phyloP scores from a whole-genome alignment of 2,888 invertebrate species.

The Falcaria lacertinaria region DNA sequence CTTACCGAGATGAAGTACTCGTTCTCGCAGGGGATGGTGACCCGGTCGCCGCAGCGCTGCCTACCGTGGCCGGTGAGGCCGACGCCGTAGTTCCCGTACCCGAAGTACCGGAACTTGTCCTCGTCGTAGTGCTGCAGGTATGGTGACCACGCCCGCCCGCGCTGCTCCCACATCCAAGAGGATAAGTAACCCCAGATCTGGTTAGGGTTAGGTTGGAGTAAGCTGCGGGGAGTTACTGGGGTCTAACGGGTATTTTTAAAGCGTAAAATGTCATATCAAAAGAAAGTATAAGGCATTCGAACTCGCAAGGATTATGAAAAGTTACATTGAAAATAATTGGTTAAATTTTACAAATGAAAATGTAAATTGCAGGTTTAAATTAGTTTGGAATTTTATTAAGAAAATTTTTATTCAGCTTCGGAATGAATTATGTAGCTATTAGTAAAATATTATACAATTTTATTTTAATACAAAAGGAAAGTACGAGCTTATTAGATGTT shows the following conservation, averaged over 20 bases:
- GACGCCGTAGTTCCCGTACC: conserved; percentile 59
- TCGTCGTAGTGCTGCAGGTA: conserved; percentile 58
- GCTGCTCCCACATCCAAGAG: conserved; percentile 68
- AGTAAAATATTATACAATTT: no score
- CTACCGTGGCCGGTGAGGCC: conserved; percentile 51
- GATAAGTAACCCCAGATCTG: conserved; percentile 70
- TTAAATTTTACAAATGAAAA: no score
- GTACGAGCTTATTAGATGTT: no score
- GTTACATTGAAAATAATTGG: no score
- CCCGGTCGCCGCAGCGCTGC: conserved; percentile 83
- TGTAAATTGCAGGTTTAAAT: no score
- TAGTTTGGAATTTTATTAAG: no score
- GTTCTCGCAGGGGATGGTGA: conserved; percentile 90
- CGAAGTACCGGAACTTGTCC: conserved; percentile 52
- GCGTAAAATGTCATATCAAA: no score
- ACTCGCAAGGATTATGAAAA: no score
- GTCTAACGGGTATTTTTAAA: neutral
- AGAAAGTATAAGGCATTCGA: no score
- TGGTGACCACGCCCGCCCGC: conserved; percentile 43
- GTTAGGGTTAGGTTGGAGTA: conserved; percentile 42
- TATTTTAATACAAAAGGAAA: no score
- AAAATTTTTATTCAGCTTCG: no score
- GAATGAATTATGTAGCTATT: no score
- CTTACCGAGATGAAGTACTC: conserved; percentile 89
- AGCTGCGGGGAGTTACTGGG: conserved; percentile 43